Evolutionary conservation across 2,888 invertebrate genomes (phyloP).

Genomic region (Diarsia brunnea): DNA sequence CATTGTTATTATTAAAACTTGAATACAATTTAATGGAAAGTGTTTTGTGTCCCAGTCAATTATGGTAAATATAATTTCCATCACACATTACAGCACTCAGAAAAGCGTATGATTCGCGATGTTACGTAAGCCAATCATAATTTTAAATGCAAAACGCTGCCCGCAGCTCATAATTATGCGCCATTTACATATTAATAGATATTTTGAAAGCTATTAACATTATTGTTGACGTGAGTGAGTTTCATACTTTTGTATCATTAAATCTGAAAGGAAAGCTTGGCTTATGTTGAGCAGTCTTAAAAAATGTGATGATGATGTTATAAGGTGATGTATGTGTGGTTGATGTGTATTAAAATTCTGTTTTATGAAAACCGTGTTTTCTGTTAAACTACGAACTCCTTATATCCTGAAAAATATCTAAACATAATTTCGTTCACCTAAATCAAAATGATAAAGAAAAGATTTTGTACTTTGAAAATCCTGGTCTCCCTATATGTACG

Average conservation of each 20-base stretch:
- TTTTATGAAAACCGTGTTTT: too few relatives aligned
- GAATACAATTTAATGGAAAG: neutral
- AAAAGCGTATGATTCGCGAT: conserved; percentile 18
- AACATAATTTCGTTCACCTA: neutral
- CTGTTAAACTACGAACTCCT: too few relatives aligned
- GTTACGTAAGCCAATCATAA: conserved; percentile 43
- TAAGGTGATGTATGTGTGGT: too few relatives aligned
- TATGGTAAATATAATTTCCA: conserved; percentile 14
- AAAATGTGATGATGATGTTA: too few relatives aligned
- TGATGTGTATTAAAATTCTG: too few relatives aligned
- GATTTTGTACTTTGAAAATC: neutral
- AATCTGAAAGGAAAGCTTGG: neutral
- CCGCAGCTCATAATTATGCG: conserved; percentile 40
- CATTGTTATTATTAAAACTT: neutral
- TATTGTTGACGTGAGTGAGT: conserved; percentile 17
- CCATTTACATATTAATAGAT: conserved; percentile 52
- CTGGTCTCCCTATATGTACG: conserved; percentile 47
- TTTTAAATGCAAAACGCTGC: conserved; percentile 48
- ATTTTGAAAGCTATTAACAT: conserved; percentile 48
- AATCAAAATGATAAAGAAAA: neutral
- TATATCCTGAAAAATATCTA: neutral
- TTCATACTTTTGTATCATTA: conserved; percentile 16
- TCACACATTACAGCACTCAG: conserved; percentile 11
- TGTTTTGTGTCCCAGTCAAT: neutral
- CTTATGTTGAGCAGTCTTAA: neutral